Percentiles rank a stretch among this genome's conserved stretches.
Conservation (phyloP, 2,888 invertebrate genomes). For the Drosophila monieri region DNA sequence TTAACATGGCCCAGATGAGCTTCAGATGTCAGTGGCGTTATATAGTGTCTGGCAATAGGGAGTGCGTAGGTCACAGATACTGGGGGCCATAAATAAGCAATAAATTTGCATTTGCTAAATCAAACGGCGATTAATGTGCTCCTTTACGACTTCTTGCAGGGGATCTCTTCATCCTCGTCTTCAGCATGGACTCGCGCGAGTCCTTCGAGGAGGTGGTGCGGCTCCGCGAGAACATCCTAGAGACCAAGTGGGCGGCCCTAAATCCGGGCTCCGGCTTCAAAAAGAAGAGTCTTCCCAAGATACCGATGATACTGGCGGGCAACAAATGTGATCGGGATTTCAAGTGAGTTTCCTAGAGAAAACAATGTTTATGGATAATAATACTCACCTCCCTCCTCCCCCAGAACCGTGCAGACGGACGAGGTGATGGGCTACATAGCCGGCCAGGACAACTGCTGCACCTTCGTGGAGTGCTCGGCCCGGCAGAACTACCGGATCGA, state of each 20-base stretch:
- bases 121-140: constrained; percentile 54
- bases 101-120: constrained; percentile 71
- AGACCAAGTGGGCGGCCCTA: constrained; percentile 91
- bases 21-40: constrained; percentile 31
- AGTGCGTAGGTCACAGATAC: constrained; percentile 45
- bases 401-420: constrained; percentile 90
- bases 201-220: constrained; percentile 93
- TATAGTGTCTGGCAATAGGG: constrained; percentile 43
- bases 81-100: constrained; percentile 59
- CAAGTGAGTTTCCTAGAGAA: constrained; percentile 85
- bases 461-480: constrained; percentile 93
- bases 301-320: constrained; percentile 94
- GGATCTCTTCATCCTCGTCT: constrained; percentile 91
- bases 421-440: constrained; percentile 92
- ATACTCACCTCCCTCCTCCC: neutral
- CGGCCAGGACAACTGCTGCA: constrained; percentile 90
- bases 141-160: constrained; percentile 84
- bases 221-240: constrained; percentile 91
- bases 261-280: constrained; percentile 86
- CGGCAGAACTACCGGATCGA: constrained; percentile 92
- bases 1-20: constrained; percentile 31
- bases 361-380: neutral
- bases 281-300: constrained; percentile 88
- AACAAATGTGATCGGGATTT: constrained; percentile 94
- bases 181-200: constrained; percentile 93